Base-by-base conservation (phyloP, 2,888 invertebrate species). In the Daptonema setosum region DNA sequence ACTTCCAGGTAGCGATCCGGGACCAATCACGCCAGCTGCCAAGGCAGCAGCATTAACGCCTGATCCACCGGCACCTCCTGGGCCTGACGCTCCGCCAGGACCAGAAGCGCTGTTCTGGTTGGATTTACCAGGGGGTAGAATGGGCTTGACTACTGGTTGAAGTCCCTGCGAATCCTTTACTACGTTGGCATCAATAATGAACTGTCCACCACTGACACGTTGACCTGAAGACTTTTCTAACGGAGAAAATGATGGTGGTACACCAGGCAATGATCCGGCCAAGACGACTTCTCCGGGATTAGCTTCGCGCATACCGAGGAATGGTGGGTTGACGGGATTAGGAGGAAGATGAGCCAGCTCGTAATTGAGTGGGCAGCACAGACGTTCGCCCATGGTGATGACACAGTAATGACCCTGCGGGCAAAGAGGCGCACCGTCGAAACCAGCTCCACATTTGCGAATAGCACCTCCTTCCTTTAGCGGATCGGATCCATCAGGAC, bases 391-490 rank as follows among this genome's bases (percentile, higher is more conserved):
- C 14, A 5, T 8, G 2, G 11, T 8, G 57, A 69, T 69, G 17
- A 68, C 65, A 52, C 69, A 69, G 59, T 68, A 69, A 60, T 63
- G 67, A 57, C 68, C 67, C 43, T 57, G 57, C 8, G 68, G 67
- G 47, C 69, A 69, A 61, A 69, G 62, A 35, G 66, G 63, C 28
- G 65, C 58, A 30, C 69, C 69, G 59, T 69, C 69, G 56, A 67
- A 64, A 17, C 69, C 69, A 26, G 66, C 60, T 51, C 69, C 69
- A 57, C 69, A 69, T 5, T 5, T 8, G 11, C 17, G 3, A 2
- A 14, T 8, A 26, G 50, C 14, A 17, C 45, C 45, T n/a, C 17
- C 11, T 45, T 45, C 11, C 17, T 3, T 20, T 5, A 50, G 28
- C 20, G 50, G 50, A 3, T 11, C 26, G 25, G 50, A 25, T 3